Percentiles rank a stretch among this genome's conserved stretches.
phyloP scores from a whole-genome alignment of 2,797 vertebrate species.

The Mastacembelus armatus region DNA sequence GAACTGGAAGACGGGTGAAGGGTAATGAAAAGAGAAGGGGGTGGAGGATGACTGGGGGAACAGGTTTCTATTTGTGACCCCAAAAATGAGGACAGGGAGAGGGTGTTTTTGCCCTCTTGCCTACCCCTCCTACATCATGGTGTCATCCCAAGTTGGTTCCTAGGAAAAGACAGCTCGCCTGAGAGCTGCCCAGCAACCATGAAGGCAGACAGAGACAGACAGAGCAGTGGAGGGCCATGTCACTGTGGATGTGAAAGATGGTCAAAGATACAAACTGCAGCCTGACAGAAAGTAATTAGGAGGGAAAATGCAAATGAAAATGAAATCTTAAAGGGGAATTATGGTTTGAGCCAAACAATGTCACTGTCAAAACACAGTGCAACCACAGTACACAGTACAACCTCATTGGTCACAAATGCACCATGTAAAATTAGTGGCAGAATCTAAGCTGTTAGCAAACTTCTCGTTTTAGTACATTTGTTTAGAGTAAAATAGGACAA shows the following conservation, averaged over 20 bases:
- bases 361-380: no score
- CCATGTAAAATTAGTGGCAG: no score
- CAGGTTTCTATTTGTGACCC: slow-evolving; percentile 35
- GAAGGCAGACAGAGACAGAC: slow-evolving; percentile 35
- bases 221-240: neutral
- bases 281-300: neutral
- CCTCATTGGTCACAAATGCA: no score
- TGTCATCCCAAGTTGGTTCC: slow-evolving; percentile 52
- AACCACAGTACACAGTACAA: no score
- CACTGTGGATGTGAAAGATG: slow-evolving; percentile 29
- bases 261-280: neutral
- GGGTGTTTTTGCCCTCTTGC: slow-evolving; percentile 5
- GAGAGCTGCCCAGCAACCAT: slow-evolving; percentile 51
- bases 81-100: slow-evolving; percentile 44
- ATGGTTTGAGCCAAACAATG: no score
- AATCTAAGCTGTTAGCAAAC: no score
- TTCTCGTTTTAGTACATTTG: no score
- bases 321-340: neutral
- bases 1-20: neutral
- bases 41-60: slow-evolving; percentile 9
- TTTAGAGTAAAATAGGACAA: no score
- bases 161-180: slow-evolving; percentile 61
- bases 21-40: neutral
- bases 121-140: slow-evolving; percentile 15
- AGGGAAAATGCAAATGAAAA: neutral